phyloP scores from a whole-genome alignment of 2,888 invertebrate species.

The Geotrupes spiniger region DNA sequence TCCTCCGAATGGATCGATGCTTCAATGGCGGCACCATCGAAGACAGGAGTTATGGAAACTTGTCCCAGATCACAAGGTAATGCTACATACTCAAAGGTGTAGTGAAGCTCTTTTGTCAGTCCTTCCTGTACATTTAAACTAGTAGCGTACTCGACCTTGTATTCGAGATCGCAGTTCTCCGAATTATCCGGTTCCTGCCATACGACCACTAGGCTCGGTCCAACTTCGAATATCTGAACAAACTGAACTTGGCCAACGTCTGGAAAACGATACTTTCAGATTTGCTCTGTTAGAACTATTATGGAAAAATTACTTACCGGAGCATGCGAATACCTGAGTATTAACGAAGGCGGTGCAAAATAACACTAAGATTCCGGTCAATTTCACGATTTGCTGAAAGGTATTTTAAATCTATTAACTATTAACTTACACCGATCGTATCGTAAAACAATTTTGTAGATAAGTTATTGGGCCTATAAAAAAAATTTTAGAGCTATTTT shows the following conservation, averaged over 20 bases:
- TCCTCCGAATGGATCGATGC: neutral
- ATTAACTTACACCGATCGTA: too few relatives aligned
- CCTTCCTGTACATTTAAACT: neutral
- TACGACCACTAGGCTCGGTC: conserved; percentile 1
- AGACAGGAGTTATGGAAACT: neutral
- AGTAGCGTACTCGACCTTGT: neutral
- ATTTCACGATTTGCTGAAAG: too few relatives aligned
- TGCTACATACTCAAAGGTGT: neutral
- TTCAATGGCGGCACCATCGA: neutral
- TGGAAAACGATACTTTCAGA: too few relatives aligned
- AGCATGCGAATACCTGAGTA: too few relatives aligned
- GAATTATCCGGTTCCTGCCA: conserved; percentile 11
- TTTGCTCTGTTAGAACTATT: too few relatives aligned
- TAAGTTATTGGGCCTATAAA: too few relatives aligned
- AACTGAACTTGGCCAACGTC: neutral
- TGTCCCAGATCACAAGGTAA: conserved; percentile 3
- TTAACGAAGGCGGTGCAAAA: too few relatives aligned
- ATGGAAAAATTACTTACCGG: too few relatives aligned
- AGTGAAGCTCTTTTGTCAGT: neutral
- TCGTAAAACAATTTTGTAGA: too few relatives aligned
- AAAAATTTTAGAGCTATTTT: too few relatives aligned
- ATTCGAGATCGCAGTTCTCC: neutral
- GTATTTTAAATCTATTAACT: too few relatives aligned
- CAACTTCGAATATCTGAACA: neutral
- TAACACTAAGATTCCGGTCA: too few relatives aligned